These are phyloP conservation scores for Pangasianodon gigas DNA, from an alignment of 2,113 vertebrate genomes.

Conservation along the genomic window DNA sequence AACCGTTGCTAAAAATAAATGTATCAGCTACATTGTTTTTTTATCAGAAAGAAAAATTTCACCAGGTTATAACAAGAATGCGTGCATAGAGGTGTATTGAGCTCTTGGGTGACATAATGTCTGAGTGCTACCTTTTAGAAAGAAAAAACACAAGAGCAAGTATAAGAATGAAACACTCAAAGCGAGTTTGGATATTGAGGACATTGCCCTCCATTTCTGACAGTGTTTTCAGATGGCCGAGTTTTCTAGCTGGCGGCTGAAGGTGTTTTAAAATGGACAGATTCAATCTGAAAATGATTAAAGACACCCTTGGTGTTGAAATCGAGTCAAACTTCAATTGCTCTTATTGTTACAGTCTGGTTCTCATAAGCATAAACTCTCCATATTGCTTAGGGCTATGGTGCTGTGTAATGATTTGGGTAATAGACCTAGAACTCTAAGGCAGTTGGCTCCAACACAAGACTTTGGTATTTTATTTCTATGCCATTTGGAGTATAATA, in stretches of 20 bases:
- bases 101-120: slow-evolving; percentile 19
- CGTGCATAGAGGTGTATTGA: neutral
- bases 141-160: neutral
- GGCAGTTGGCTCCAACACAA: neutral
- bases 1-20: neutral
- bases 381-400: slow-evolving; percentile 15
- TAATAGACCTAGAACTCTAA: slow-evolving; percentile 5
- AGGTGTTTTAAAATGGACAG: slow-evolving; percentile 3
- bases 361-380: slow-evolving; percentile 41
- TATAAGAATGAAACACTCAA: slow-evolving; percentile 12
- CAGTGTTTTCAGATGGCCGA: slow-evolving; percentile 2
- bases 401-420: slow-evolving; percentile 29
- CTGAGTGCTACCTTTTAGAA: neutral
- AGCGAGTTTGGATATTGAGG: slow-evolving; percentile 11
- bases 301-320: slow-evolving; percentile 17
- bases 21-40: neutral
- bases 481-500: slow-evolving; percentile 16
- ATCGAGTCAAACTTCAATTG: slow-evolving; percentile 30
- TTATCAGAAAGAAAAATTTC: neutral
- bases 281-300: slow-evolving; percentile 44
- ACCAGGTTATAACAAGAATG: neutral
- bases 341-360: slow-evolving; percentile 36
- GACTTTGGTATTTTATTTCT: slow-evolving; percentile 18
- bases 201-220: neutral
- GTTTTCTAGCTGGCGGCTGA: slow-evolving; percentile 19